These are phyloP conservation scores for Chinchilla lanigera DNA, from an alignment of 2,113 vertebrate species.

Conservation along the genomic window DNA sequence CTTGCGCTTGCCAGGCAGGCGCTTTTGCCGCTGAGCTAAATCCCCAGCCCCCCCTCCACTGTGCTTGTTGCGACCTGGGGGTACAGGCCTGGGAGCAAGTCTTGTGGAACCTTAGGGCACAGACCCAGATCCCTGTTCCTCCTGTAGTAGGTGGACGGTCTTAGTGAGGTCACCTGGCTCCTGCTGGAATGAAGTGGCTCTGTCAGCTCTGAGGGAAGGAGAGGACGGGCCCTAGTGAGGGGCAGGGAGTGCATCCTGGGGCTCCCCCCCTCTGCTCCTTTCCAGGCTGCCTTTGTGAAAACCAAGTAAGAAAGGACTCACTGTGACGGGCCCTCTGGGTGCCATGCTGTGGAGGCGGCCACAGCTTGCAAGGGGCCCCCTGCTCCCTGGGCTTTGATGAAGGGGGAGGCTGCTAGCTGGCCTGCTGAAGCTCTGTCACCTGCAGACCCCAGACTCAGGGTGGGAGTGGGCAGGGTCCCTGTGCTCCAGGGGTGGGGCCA, in stretches of 20 bases:
- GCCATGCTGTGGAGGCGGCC: neutral
- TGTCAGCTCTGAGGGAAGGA: neutral
- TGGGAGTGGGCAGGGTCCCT: no score
- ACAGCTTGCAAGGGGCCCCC: neutral
- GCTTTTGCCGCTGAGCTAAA: no score
- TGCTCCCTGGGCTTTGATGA: neutral
- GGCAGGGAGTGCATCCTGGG: neutral
- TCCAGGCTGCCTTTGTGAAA: neutral
- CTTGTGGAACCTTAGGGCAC: neutral
- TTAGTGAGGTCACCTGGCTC: neutral
- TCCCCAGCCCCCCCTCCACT: rapidly evolving
- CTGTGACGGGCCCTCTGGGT: neutral
- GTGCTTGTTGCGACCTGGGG: neutral
- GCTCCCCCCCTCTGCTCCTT: neutral
- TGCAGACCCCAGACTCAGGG: neutral
- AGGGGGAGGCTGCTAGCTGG: neutral
- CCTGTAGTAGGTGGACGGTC: rapidly evolving
- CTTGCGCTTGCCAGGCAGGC: no score
- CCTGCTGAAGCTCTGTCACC: neutral
- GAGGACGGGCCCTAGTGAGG: neutral
- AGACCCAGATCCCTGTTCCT: neutral
- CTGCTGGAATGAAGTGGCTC: neutral
- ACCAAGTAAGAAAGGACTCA: neutral
- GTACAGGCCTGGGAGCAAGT: neutral
- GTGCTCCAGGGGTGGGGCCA: no score